These are phyloP conservation scores for Teinopalpus imperialis DNA, from an alignment of 2,888 invertebrate species.

Conservation along the genomic window DNA sequence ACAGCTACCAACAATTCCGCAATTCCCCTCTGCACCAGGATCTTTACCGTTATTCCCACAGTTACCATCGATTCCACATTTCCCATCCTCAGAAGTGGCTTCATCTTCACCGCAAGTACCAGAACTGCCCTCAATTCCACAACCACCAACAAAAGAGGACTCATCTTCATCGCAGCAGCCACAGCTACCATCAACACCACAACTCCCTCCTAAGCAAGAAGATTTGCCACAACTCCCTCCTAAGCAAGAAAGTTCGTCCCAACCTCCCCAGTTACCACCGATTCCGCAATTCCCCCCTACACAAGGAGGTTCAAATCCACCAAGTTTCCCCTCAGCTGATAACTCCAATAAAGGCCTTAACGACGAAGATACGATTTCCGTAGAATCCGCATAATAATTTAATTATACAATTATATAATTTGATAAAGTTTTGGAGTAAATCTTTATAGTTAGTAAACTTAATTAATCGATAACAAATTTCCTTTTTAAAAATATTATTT, in stretches of 20 bases:
- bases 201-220: conserved; percentile 19
- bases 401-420: not conserved
- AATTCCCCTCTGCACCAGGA: conserved; percentile 33
- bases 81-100: conserved; percentile 33
- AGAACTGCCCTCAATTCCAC: conserved; percentile 36
- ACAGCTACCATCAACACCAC: conserved; percentile 29
- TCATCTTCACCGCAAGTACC: conserved; percentile 31
- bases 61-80: conserved; percentile 37
- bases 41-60: conserved; percentile 36
- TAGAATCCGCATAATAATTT: conserved; percentile 55
- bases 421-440: not conserved
- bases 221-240: conserved; percentile 28
- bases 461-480: too few species aligned
- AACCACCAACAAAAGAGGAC: conserved; percentile 31
- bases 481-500: too few species aligned
- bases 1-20: conserved; percentile 21
- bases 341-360: conserved; percentile 54
- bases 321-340: conserved; percentile 47
- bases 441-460: too few species aligned
- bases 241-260: conserved; percentile 27
- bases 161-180: conserved; percentile 36
- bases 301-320: conserved; percentile 9
- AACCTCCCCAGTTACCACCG: conserved; percentile 19
- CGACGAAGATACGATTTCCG: conserved; percentile 71
- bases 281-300: conserved; percentile 43